Evolutionary conservation across 2,113 vertebrate genomes (phyloP).

Genomic region (Pleuronectes platessa): DNA sequence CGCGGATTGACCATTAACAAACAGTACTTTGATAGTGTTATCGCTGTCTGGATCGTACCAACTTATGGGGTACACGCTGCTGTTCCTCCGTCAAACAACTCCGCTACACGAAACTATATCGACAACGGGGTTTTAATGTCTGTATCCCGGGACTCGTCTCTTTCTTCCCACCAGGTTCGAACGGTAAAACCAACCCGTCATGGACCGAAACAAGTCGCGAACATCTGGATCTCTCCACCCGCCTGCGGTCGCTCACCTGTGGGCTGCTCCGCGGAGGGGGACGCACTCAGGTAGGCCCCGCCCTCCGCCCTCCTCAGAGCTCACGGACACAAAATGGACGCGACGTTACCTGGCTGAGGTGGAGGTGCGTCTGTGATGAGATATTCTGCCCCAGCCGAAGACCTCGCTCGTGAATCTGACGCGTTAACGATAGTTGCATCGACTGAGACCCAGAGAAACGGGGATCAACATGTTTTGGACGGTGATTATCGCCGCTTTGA

Average conservation of each 20-base stretch:
- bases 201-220: not conserved
- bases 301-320: not conserved
- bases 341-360: conserved; percentile 51
- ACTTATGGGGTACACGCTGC: not conserved
- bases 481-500: conserved; percentile 58
- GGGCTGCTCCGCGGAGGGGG: conserved; percentile 2
- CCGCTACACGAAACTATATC: no score
- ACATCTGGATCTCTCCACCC: conserved; percentile 7
- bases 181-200: not conserved
- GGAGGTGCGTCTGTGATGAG: not conserved
- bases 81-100: fast-evolving
- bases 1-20: conserved; percentile 55
- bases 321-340: conserved; percentile 64
- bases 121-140: no score
- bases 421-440: not conserved
- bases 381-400: not conserved
- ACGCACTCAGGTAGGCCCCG: conserved; percentile 43
- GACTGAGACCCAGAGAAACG: not conserved
- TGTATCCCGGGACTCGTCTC: no score
- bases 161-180: not conserved
- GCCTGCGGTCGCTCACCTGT: conserved; percentile 56
- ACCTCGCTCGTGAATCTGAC: not conserved
- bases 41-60: conserved; percentile 66
- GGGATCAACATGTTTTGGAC: conserved; percentile 67
- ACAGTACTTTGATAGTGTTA: not conserved